Base-by-base conservation (phyloP, 2,113 vertebrate species). In the Thomomys bottae region DNA sequence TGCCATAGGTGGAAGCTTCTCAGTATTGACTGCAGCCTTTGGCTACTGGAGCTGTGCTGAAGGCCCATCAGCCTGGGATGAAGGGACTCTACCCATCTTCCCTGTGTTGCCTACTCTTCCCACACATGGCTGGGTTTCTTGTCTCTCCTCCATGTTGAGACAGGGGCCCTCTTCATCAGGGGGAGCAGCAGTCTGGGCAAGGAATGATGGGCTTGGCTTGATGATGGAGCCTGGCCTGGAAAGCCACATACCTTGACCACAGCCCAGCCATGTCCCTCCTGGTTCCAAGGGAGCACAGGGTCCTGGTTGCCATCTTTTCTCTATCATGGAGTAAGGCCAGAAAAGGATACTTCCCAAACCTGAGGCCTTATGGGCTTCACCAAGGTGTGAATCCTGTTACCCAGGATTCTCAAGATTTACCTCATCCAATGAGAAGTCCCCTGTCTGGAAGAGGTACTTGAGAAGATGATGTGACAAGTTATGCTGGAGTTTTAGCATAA, bases 221-320 rank as follows among this genome's bases (percentile, higher is more conserved):
- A 70, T 54, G 91, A 87, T 8, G 54, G 79, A 30, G 32, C 2
- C 8, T 26, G 34, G 21, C 88, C 93, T 12, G 0, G 88, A 95
- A 71, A 91, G 90, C 78, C 15, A 3, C 20, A 11, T 6, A 18
- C 34, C 57, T n/a, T 24, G 85, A 94, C 42, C 11, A 0, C 38
- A 32, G 67, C 59, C 14, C 59, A 26, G 40, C 21, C 5, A 1
- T 5, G 7, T 28, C 18, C n/a, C 71, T 73, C 68, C 59, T 32
- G 38, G 10, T 18, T 36, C 57, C 34, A 30, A 11, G 79, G 15
- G 24, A 49, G 0, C 0, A 0, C 12, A 8, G 30, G 42, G 1
- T 49, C 34, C 54, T 4, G 23, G 34, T 6, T 23, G n/a, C 59
- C 3, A 8, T 17, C 57, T 24, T 21, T 59, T 45, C 32, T 68